phyloP scores from a whole-genome alignment of 1,140 invertebrate genomes.

The Philotrypesis tridentata region DNA sequence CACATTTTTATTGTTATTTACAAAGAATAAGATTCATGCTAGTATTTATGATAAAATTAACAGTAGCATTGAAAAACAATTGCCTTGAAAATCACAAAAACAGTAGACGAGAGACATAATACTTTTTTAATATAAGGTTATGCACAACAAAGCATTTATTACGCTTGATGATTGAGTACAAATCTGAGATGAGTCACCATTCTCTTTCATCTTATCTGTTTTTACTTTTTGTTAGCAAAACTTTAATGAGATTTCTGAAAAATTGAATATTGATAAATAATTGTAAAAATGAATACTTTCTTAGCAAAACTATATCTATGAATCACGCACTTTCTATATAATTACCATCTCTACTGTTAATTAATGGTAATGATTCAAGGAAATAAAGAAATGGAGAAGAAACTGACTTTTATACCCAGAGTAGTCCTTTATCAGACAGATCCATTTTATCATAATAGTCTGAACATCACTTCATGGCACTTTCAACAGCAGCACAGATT shows the following conservation, averaged over 20 bases:
- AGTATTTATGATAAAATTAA: neutral
- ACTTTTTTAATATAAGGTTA: neutral
- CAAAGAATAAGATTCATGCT: neutral
- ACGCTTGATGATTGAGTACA: neutral
- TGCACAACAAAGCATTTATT: neutral
- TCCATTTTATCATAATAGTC: neutral
- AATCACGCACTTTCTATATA: neutral
- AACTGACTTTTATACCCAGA: neutral
- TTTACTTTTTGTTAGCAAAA: neutral
- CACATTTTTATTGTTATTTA: neutral
- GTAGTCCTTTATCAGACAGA: neutral
- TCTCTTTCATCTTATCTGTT: neutral
- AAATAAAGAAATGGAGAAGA: neutral
- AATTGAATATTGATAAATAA: neutral
- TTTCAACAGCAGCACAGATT: neutral
- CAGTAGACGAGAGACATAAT: neutral
- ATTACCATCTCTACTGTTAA: neutral
- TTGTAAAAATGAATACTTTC: neutral
- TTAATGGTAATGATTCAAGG: neutral
- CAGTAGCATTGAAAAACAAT: neutral
- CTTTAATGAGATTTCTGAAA: no score
- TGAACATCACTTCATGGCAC: slow-evolving; percentile 17
- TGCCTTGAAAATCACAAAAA: neutral
- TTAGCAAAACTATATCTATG: neutral
- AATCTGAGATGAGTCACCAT: slow-evolving; percentile 4